Evolutionary conservation across 1,140 invertebrate species (phyloP).

Genomic region (Ostrea edulis): DNA sequence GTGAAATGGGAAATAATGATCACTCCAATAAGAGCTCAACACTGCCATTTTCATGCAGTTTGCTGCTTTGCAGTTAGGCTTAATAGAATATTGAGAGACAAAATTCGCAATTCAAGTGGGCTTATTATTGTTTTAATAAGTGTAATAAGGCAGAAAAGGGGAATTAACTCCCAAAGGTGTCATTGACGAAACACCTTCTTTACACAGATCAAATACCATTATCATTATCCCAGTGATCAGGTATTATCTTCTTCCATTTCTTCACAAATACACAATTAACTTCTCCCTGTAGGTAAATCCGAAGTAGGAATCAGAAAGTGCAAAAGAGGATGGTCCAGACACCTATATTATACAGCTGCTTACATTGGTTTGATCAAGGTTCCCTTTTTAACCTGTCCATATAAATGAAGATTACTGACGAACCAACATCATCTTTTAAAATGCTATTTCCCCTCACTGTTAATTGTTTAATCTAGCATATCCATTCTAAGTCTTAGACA

Average conservation of each 20-base stretch:
- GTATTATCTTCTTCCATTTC: neutral
- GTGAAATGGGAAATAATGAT: slow-evolving; percentile 1
- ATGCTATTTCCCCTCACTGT: too few relatives aligned
- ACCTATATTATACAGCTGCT: too few relatives aligned
- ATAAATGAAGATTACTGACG: too few relatives aligned
- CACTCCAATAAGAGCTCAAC: slow-evolving; percentile 8
- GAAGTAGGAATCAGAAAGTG: too few relatives aligned
- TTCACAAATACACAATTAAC: neutral
- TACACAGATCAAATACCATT: neutral
- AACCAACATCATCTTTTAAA: too few relatives aligned
- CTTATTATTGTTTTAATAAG: slow-evolving; percentile 38
- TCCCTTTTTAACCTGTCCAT: too few relatives aligned
- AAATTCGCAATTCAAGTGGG: slow-evolving; percentile 34
- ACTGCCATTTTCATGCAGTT: slow-evolving; percentile 14
- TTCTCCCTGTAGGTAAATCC: neutral
- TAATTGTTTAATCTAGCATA: too few relatives aligned
- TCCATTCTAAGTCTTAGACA: too few relatives aligned
- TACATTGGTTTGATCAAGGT: too few relatives aligned
- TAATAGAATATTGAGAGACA: slow-evolving; percentile 30
- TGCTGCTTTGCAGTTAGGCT: slow-evolving; percentile 19
- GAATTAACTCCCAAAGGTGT: neutral
- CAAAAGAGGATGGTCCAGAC: too few relatives aligned
- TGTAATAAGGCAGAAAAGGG: slow-evolving; percentile 11
- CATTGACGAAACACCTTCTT: neutral
- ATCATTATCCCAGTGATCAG: neutral